Evolutionary conservation across 2,113 vertebrate species (phyloP).

Genomic region (Amphilophus citrinellus): DNA sequence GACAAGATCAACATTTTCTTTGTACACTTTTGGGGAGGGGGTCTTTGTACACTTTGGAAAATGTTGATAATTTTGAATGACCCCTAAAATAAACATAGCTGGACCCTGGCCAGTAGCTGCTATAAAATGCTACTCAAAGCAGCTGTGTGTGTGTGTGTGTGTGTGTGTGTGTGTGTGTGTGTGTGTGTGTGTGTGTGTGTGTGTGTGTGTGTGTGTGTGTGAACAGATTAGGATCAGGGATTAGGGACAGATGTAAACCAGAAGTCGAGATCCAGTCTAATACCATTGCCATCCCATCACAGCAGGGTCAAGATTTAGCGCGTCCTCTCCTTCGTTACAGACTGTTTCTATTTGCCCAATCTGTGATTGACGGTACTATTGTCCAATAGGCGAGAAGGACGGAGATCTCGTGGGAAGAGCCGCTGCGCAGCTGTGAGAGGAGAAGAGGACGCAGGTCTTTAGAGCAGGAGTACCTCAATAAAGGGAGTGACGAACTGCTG

Average conservation of each 20-base stretch:
- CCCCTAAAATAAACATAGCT: neutral
- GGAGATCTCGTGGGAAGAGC: accelerated
- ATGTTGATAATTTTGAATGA: too few relatives aligned
- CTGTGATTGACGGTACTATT: neutral
- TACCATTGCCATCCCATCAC: neutral
- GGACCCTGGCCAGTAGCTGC: neutral
- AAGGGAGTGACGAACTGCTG: neutral
- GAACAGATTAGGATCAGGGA: slow-evolving; percentile 57
- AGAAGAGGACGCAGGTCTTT: neutral
- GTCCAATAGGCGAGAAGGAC: slow-evolving; percentile 41
- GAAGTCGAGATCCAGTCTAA: slow-evolving; percentile 20
- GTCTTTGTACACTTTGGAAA: too few relatives aligned
- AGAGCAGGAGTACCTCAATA: neutral
- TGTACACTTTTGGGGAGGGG: too few relatives aligned
- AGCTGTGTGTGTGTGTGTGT: neutral
- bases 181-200: neutral
- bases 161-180: neutral
- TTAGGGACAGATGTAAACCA: slow-evolving; percentile 66
- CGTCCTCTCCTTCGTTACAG: too few relatives aligned
- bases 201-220: neutral
- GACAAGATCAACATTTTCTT: too few relatives aligned
- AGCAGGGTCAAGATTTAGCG: neutral
- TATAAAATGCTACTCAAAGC: neutral
- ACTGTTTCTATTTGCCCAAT: neutral
- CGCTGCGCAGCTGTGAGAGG: slow-evolving; percentile 48